A percentile compares a stretch with the other conserved stretches of the same genome.
These are phyloP conservation scores for Anagyrus pseudococci DNA, from an alignment of 2,888 invertebrate genomes.

Conservation along the genomic window DNA sequence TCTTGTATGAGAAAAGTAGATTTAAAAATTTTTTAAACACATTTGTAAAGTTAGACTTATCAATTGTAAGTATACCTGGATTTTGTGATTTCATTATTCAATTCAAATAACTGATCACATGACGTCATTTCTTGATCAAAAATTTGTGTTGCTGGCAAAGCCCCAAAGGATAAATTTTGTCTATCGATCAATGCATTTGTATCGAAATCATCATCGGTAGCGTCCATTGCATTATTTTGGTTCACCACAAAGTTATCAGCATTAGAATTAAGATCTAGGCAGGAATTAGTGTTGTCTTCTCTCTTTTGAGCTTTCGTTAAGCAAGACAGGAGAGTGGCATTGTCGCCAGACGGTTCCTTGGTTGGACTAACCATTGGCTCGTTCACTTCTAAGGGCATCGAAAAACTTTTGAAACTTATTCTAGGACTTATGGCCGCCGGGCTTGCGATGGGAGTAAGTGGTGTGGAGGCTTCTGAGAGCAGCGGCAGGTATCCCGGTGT, in stretches of 20 bases:
- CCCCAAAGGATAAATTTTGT: no score
- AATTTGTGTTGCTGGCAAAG: no score
- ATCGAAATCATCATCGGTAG: constrained; percentile 10
- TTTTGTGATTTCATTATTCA: not conserved
- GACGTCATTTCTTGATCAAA: constrained; percentile 53
- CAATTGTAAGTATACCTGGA: constrained; percentile 20
- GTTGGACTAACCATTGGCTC: constrained; percentile 23
- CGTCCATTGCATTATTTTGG: constrained; percentile 21
- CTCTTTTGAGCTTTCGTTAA: constrained; percentile 14
- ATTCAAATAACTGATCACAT: constrained; percentile 47
- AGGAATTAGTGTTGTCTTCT: constrained; percentile 3
- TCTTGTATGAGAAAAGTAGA: no score
- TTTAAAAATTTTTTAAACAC: no score
- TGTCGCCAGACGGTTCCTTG: constrained; percentile 42
- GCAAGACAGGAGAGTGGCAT: constrained; percentile 5
- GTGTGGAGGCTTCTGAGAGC: constrained; percentile 58
- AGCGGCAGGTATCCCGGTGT: constrained; percentile 59
- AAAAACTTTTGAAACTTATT: constrained; percentile 60
- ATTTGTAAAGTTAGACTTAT: constrained; percentile 40
- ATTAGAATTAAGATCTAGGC: constrained; percentile 12
- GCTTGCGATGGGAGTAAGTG: constrained; percentile 54
- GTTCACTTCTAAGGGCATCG: constrained; percentile 55
- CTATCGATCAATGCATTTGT: not conserved
- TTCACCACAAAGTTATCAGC: not conserved
- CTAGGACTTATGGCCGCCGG: constrained; percentile 55